Evolutionary conservation across 2,797 vertebrate species (phyloP), one percentile per base, ranked within the genome.

Genomic region (Sebastiscus albofasciatus): DNA sequence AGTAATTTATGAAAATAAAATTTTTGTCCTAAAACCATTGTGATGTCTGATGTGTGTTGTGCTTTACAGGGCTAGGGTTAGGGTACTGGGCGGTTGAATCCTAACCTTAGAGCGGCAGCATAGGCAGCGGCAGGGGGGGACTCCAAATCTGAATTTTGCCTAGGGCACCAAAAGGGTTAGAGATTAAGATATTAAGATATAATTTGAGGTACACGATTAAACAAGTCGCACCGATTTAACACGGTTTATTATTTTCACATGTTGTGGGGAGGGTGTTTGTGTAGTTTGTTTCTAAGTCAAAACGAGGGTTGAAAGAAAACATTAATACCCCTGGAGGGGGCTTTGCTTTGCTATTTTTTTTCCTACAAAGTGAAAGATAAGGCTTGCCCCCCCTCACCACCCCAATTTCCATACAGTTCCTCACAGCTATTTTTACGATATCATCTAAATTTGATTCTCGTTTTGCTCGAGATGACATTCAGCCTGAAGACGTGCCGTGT

Each of bases 381-480:
- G 13, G 13, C 27, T 24, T 39, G 6, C 1, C 36, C 12, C 29
- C 42, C 18, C 34, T 13, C 12, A 7, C 29, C 31, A 5, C 12
- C 14, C 16, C 2, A 6, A 64, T 69, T 39, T 29, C 8, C 39
- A 36, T 26, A 26, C 36, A 26, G 27, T 39, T 64, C 22, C 27
- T 67, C 36, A 11, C 31, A 73, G 60, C 64, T 70, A 6, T 70
- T 55, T 72, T 29, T 11, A 8, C 27, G 49, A 65, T 73, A 64
- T 78, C 26, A 64, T 74, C 42, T 66, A 49, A 65, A 75, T 74
- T 7, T 39, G 52, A 77, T 77, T 78, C 27, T 58, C 1, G 72
- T 77, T 60, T 58, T 71, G 54, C 42, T 77, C 24, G 13, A 24
- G 72, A 27, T 46, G 39, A 74, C 72, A 31, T 58, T 27, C 26